These are phyloP conservation scores for Sturnus vulgaris DNA, from an alignment of 2,113 vertebrate genomes.

Conservation along the genomic window DNA sequence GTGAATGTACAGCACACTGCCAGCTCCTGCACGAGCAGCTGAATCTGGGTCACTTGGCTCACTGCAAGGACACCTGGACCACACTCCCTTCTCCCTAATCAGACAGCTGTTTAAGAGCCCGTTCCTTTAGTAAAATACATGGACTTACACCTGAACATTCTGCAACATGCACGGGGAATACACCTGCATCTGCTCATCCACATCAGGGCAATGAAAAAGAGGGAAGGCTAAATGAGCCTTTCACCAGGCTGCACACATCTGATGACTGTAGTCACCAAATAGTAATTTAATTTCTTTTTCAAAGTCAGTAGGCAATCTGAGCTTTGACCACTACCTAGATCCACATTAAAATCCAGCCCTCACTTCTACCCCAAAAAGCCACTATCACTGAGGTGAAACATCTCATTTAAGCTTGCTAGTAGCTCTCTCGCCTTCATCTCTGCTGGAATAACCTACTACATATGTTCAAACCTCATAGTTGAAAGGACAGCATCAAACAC, in stretches of 20 bases:
- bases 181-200: not conserved
- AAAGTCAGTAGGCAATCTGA: not conserved
- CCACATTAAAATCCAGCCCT: not conserved
- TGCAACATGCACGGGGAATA: not conserved
- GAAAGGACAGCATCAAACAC: constrained; percentile 21
- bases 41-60: constrained; percentile 11
- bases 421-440: not conserved
- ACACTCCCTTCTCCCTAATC: not conserved
- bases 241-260: not conserved
- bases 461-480: not conserved
- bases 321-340: not conserved
- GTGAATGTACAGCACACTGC: not conserved
- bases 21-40: not conserved
- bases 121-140: not conserved
- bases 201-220: not conserved
- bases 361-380: not conserved
- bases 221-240: rapidly evolving
- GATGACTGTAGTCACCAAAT: not conserved
- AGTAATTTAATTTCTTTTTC: not conserved
- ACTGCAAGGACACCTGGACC: not conserved
- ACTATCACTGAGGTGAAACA: not conserved
- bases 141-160: not conserved
- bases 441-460: not conserved
- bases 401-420: not conserved
- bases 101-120: not conserved